These are phyloP conservation scores for Nemoura dubitans DNA, from an alignment of 2,888 invertebrate species.

Conservation along the genomic window DNA sequence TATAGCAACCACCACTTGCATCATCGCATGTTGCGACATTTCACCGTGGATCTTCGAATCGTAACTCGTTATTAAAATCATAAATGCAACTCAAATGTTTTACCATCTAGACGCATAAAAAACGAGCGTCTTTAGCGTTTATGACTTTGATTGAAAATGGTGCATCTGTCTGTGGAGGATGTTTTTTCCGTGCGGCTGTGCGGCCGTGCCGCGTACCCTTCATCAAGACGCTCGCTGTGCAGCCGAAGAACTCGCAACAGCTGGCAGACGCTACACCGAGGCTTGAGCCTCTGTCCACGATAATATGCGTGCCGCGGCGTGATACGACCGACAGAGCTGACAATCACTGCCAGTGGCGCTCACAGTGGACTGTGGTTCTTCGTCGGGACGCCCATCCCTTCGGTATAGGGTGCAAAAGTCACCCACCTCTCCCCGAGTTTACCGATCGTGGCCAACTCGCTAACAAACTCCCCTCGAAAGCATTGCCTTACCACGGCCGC, in stretches of 20 bases:
- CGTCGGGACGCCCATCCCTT: no score
- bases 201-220: not conserved
- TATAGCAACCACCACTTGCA: not conserved
- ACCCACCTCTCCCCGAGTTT: no score
- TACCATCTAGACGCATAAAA: not conserved
- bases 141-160: not conserved
- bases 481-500: no score
- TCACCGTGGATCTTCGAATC: not conserved
- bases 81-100: not conserved
- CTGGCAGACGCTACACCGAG: slow-evolving; percentile 13
- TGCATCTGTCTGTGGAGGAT: not conserved
- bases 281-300: not conserved
- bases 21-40: not conserved
- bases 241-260: slow-evolving; percentile 7
- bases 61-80: slow-evolving; percentile 1
- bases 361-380: no score
- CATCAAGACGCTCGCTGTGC: not conserved
- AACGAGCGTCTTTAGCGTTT: not conserved
- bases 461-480: no score
- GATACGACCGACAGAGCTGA: not conserved
- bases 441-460: no score
- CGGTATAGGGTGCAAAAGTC: no score
- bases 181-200: not conserved
- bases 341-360: not conserved
- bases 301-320: not conserved